Evolutionary conservation across 2,797 vertebrate genomes (phyloP).

Genomic region (Cuniculus paca): DNA sequence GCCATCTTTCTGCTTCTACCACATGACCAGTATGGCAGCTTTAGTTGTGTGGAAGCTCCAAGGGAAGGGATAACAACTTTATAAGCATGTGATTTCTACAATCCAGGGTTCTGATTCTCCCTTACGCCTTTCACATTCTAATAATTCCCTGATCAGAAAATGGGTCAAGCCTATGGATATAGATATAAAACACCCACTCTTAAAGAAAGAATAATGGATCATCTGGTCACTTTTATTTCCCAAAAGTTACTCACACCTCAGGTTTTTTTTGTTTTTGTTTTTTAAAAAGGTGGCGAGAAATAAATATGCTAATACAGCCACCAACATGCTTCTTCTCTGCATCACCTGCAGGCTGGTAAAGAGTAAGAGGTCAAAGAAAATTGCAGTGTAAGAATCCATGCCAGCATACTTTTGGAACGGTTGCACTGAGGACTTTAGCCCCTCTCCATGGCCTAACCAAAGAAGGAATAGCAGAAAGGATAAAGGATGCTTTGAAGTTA

Average conservation of each 20-base stretch:
- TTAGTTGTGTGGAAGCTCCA: not conserved
- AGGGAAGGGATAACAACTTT: no score
- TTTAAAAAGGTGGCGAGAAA: not conserved
- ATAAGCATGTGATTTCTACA: not conserved
- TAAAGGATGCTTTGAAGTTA: not conserved
- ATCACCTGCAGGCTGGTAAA: not conserved
- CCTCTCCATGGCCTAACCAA: not conserved
- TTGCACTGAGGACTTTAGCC: not conserved
- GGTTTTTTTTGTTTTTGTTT: no score
- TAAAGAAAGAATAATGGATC: not conserved
- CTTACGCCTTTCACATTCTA: not conserved
- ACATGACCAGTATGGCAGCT: fast-evolving
- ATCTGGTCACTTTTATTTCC: not conserved
- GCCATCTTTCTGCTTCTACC: not conserved
- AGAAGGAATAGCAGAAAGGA: not conserved
- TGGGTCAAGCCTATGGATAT: not conserved
- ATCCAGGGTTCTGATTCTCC: not conserved
- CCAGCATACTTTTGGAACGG: not conserved
- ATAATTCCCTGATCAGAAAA: not conserved
- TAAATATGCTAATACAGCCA: not conserved
- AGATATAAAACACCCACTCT: not conserved
- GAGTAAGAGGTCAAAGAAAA: conserved; percentile 9
- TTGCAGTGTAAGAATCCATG: not conserved
- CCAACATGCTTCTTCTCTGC: not conserved
- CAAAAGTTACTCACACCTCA: not conserved